Base-by-base conservation (phyloP, 2,888 invertebrate genomes). In the Unio pictorum region DNA sequence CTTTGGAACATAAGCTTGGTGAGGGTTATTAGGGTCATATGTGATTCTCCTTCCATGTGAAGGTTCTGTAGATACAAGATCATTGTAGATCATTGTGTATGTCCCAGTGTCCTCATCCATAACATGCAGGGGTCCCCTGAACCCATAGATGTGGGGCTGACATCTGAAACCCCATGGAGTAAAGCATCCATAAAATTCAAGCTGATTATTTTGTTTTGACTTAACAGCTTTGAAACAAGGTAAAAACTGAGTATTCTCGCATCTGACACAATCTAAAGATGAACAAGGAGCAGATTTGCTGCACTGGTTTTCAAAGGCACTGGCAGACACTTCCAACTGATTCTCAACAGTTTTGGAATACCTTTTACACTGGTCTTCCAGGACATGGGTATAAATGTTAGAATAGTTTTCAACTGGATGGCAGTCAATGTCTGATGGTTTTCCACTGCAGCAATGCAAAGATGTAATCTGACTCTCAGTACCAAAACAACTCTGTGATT, bases 131-230 rank as follows among this genome's bases (percentile, higher is more conserved):
- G 81, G 78, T 15, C 78, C 79, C 4, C 81, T 70, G 54, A 75
- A 81, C 60, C 81, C 81, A 57, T 81, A 81, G 28, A 79, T 72
- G 26, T 76, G 56, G 15, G 81, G 81, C 28, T 72, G 67, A 65
- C 81, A 81, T 64, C 73, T 75, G 67, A 75, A 75, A 67, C 81
- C 81, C 65, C 69, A 81, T 8, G 79, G 81, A 15, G 80, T 81
- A 71, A 81, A 81, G 68, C 80, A 81, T n/a, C 80, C 79, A 61
- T 78, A 81, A 69, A 79, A 81, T 61, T 59, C 30, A 57, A 45
- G 15, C 45, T 73, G 58, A 66, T 73, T 18, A 18, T 34, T 54
- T 23, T 54, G 23, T 34, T 23, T 26, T 63, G 63, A 55, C 63
- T 23, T 18, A 28, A 56, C 17, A 55, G 56, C 26, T 56, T 56